Conservation (phyloP, 2,888 invertebrate genomes). For the Acleris cristana region DNA sequence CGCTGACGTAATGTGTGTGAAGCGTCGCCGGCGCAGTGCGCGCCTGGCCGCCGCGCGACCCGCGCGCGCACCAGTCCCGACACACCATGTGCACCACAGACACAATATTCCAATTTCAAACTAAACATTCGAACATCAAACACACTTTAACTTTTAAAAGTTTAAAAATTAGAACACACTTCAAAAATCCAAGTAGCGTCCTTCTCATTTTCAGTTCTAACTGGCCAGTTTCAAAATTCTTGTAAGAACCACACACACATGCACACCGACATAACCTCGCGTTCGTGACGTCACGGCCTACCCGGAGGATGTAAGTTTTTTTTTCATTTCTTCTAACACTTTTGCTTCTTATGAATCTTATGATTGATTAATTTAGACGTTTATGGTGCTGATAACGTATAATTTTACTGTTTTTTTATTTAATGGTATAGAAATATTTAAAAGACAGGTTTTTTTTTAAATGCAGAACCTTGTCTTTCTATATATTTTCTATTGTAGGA, state of each 20-base stretch:
- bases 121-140: not conserved
- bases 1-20: slow-evolving; percentile 73
- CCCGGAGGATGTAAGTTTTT: slow-evolving; percentile 66
- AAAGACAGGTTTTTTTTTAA: too few species aligned
- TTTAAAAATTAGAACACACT: not conserved
- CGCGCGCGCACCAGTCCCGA: slow-evolving; percentile 64
- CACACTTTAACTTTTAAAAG: too few species aligned
- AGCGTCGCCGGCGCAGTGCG: slow-evolving; percentile 66
- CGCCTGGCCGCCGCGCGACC: slow-evolving; percentile 69
- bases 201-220: not conserved
- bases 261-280: slow-evolving; percentile 41
- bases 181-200: not conserved
- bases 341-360: slow-evolving; percentile 22
- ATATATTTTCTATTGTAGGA: too few species aligned
- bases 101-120: slow-evolving; percentile 39
- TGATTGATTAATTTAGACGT: not conserved
- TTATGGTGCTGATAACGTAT: not conserved
- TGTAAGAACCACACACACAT: slow-evolving; percentile 25
- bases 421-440: too few species aligned
- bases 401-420: too few species aligned
- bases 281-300: slow-evolving; percentile 69
- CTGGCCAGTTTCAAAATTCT: slow-evolving; percentile 11
- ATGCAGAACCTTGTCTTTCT: too few species aligned
- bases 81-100: slow-evolving; percentile 35
- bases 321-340: slow-evolving; percentile 40